Percentiles rank a stretch among this genome's conserved stretches.
Evolutionary conservation across 2,888 invertebrate species (phyloP).

Genomic region (Cephonodes hylas): DNA sequence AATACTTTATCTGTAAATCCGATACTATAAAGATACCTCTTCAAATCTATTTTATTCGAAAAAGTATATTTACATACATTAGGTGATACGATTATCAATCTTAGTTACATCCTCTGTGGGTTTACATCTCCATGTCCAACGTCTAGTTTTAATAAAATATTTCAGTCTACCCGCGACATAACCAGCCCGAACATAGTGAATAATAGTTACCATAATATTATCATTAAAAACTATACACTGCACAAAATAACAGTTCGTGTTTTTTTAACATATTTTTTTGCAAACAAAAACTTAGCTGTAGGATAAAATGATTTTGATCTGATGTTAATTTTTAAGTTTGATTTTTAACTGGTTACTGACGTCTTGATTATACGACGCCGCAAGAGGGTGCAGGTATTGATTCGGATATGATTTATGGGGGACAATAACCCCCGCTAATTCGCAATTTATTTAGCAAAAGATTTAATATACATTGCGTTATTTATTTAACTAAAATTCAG

Average conservation of each 20-base stretch:
- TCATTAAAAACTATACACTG: constrained; percentile 41
- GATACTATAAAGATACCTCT: not conserved
- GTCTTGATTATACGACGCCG: constrained; percentile 15
- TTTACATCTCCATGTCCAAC: not conserved
- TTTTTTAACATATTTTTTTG: constrained; percentile 37
- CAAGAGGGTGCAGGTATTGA: not conserved
- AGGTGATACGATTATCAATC: not conserved
- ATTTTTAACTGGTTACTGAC: constrained; percentile 28
- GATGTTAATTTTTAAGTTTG: constrained; percentile 38
- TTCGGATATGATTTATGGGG: not conserved
- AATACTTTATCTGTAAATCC: not conserved
- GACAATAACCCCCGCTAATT: not conserved
- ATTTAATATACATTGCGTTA: not conserved
- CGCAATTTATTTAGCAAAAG: not conserved
- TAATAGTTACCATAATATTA: constrained; percentile 52
- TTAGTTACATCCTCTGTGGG: not conserved
- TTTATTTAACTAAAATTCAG: not conserved
- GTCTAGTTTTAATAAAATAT: not conserved
- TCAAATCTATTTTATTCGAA: not conserved
- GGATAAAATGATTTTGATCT: constrained; percentile 48
- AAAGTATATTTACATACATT: not conserved
- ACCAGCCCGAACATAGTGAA: constrained; percentile 17
- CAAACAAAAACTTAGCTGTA: constrained; percentile 34
- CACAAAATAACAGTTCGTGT: constrained; percentile 58
- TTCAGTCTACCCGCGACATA: not conserved